A percentile compares a stretch with the other conserved stretches of the same genome.
Evolutionary conservation across 2,797 vertebrate genomes (phyloP).

Genomic region (Salmo trutta): DNA sequence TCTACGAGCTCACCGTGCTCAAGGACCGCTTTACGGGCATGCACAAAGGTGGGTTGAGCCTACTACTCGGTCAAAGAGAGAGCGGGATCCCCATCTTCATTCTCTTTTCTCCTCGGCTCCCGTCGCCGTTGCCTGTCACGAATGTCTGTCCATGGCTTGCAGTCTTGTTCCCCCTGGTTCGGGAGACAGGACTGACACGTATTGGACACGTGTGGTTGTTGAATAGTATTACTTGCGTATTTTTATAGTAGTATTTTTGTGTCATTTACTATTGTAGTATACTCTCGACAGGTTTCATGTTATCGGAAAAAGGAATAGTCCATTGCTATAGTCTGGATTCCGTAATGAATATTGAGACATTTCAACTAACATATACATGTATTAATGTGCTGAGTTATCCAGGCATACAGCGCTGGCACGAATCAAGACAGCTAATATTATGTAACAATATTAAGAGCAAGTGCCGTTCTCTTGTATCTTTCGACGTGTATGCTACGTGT

Average conservation of each 20-base stretch:
- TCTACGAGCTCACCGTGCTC: conserved; percentile 99
- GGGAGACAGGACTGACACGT: conserved; percentile 24
- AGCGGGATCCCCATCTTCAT: background rate
- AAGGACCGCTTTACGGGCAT: conserved; percentile 99
- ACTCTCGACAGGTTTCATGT: background rate
- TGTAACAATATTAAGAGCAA: conserved; percentile 1
- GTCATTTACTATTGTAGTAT: conserved; percentile 10
- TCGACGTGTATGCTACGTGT: background rate
- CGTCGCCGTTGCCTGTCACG: conserved; percentile 1
- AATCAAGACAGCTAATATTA: conserved; percentile 8
- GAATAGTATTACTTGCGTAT: conserved; percentile 11
- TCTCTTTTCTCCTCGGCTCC: background rate
- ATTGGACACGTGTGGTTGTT: conserved; percentile 17
- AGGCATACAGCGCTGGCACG: background rate
- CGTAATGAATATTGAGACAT: background rate
- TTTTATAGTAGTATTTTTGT: conserved; percentile 1
- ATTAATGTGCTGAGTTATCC: background rate
- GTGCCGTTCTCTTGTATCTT: background rate
- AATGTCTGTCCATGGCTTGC: conserved; percentile 27
- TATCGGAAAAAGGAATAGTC: background rate
- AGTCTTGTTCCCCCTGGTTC: background rate
- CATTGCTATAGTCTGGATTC: background rate
- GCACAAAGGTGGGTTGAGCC: conserved; percentile 89
- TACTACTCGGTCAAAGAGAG: background rate
- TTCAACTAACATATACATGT: background rate